Conservation (phyloP, 2,888 invertebrate genomes). For the Hemithea aestivaria region DNA sequence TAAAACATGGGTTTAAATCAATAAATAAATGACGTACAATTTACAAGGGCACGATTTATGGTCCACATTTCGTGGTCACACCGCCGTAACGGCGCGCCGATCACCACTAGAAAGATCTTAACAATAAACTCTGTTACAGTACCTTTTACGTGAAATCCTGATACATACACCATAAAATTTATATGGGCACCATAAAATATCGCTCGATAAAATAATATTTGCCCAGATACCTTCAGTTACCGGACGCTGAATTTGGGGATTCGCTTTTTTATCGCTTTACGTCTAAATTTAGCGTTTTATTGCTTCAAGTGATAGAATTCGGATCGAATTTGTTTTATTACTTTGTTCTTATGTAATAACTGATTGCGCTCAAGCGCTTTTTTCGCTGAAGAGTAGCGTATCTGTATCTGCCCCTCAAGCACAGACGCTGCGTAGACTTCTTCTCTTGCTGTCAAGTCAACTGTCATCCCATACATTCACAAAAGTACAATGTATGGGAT, state of each 20-base stretch:
- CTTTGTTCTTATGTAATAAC: too few species aligned
- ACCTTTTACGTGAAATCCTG: conserved; percentile 42
- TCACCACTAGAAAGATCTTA: conserved; percentile 30
- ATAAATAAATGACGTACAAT: too few species aligned
- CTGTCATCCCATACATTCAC: too few species aligned
- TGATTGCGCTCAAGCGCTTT: too few species aligned
- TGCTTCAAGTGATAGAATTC: conserved; percentile 18
- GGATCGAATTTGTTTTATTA: conserved; percentile 22
- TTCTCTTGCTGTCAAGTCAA: too few species aligned
- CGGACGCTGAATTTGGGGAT: conserved; percentile 17
- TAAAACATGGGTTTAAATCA: too few species aligned
- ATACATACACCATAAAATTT: conserved; percentile 55
- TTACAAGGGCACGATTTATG: too few species aligned
- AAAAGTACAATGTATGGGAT: too few species aligned
- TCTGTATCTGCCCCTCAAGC: too few species aligned
- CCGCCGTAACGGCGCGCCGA: conserved; percentile 17
- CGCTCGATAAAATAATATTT: conserved; percentile 59
- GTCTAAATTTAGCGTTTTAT: conserved; percentile 26
- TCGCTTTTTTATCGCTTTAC: conserved; percentile 22
- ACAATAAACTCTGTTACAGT: conserved; percentile 43
- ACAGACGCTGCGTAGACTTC: too few species aligned
- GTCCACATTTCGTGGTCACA: too few species aligned
- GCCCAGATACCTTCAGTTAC: conserved; percentile 24
- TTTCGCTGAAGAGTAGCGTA: too few species aligned
- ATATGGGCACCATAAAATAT: conserved; percentile 58